Conservation (phyloP, 2,888 invertebrate genomes). For the Drosophila lacicola region DNA sequence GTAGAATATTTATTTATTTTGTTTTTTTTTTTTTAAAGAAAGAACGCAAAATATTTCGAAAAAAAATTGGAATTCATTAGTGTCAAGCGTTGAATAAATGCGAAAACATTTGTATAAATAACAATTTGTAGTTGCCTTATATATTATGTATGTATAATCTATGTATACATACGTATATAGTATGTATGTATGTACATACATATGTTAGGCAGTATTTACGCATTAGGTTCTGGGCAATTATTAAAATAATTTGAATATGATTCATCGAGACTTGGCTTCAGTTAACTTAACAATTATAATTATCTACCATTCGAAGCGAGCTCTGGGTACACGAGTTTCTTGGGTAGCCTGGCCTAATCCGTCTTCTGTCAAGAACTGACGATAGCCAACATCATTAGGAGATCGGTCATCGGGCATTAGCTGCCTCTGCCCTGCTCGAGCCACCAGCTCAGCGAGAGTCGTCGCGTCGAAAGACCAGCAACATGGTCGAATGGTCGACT, state of each 20-base stretch:
- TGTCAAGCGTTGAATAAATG: slow-evolving; percentile 51
- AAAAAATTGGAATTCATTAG: slow-evolving; percentile 55
- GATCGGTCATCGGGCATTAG: slow-evolving; percentile 21
- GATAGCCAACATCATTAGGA: slow-evolving; percentile 11
- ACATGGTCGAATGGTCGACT: slow-evolving; percentile 13
- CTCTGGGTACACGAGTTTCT: background rate
- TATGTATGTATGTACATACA: background rate
- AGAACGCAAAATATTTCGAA: slow-evolving; percentile 24
- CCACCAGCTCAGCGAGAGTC: background rate
- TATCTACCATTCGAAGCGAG: background rate
- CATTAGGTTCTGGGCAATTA: slow-evolving; percentile 4
- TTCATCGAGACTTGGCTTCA: slow-evolving; percentile 8
- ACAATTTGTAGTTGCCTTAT: slow-evolving; percentile 25
- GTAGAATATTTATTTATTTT: slow-evolving; percentile 11
- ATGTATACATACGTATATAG: background rate
- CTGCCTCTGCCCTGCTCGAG: background rate
- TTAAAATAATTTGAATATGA: slow-evolving; percentile 28
- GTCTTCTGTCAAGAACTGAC: slow-evolving; percentile 9
- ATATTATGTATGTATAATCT: background rate
- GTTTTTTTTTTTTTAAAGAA: slow-evolving; percentile 7
- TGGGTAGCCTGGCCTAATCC: slow-evolving; percentile 11
- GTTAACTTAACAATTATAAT: slow-evolving; percentile 12
- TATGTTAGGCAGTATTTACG: background rate
- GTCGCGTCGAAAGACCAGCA: slow-evolving; percentile 6
- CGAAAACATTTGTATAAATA: slow-evolving; percentile 62